Conservation (phyloP, 2,113 vertebrate species). For the Pangasianodon gigas region DNA sequence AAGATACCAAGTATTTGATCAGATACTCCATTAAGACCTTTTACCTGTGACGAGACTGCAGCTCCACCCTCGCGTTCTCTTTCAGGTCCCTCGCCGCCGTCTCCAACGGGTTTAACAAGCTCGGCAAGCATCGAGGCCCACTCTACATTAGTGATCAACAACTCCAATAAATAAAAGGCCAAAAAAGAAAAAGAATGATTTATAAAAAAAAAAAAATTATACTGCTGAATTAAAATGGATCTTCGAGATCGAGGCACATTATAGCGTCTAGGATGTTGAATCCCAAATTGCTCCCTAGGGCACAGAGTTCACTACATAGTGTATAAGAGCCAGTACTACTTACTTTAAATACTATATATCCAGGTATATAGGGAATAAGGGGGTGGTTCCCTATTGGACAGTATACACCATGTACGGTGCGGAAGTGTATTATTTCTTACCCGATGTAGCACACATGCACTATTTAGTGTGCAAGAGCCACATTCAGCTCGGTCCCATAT, state of each 20-base stretch:
- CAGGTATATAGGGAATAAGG: background rate
- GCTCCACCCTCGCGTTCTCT: slow-evolving; percentile 76
- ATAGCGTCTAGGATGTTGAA: background rate
- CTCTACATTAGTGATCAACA: slow-evolving; percentile 67
- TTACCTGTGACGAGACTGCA: slow-evolving; percentile 81
- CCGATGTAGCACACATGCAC: background rate
- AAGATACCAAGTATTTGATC: background rate
- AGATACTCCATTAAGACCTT: slow-evolving; percentile 40
- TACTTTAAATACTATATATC: background rate
- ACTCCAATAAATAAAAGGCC: background rate
- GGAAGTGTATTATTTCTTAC: background rate
- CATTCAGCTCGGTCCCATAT: background rate
- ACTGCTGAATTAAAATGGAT: background rate
- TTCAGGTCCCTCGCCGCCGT: slow-evolving; percentile 77
- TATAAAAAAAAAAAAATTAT: background rate
- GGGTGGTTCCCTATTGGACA: background rate
- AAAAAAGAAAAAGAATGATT: background rate
- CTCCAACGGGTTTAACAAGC: slow-evolving; percentile 70
- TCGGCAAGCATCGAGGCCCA: slow-evolving; percentile 84
- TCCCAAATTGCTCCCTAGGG: background rate
- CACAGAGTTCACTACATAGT: background rate
- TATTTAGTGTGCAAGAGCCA: background rate
- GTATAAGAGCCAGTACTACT: background rate
- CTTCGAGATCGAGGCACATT: background rate
- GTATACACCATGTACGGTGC: background rate